These are phyloP conservation scores for Mustela lutreola DNA, from an alignment of 2,113 vertebrate species.

Conservation along the genomic window DNA sequence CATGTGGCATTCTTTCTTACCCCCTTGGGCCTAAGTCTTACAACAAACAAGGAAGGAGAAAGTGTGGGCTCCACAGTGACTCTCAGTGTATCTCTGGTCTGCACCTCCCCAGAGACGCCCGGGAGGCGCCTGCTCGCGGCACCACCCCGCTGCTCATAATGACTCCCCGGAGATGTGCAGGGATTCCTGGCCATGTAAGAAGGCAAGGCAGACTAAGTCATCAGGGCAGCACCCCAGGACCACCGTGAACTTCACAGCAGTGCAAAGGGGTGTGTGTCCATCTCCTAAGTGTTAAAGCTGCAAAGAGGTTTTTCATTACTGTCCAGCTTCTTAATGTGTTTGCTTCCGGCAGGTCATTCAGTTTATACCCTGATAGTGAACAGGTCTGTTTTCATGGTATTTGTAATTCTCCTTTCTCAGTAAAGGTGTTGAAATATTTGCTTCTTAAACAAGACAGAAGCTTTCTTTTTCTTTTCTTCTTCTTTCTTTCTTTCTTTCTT, in stretches of 20 bases:
- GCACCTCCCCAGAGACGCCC: neutral
- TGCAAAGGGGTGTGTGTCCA: neutral
- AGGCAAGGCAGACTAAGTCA: slow-evolving; percentile 42
- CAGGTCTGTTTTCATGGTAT: neutral
- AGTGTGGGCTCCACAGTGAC: slow-evolving; percentile 31
- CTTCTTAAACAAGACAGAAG: too few relatives aligned
- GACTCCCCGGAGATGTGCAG: neutral
- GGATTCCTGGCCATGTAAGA: neutral
- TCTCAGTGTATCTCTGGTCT: neutral
- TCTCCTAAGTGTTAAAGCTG: slow-evolving; percentile 25
- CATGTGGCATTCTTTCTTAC: neutral
- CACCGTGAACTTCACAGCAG: slow-evolving; percentile 11
- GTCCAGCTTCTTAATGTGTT: neutral
- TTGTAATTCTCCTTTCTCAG: slow-evolving; percentile 50
- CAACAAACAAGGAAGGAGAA: slow-evolving; percentile 16
- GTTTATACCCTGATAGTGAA: neutral
- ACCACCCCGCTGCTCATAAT: neutral
- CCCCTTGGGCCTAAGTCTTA: neutral
- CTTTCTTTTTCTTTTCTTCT: too few relatives aligned
- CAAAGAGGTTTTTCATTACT: slow-evolving; percentile 44
- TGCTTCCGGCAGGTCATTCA: slow-evolving; percentile 35
- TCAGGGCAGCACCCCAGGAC: slow-evolving; percentile 6
- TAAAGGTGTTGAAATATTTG: slow-evolving; percentile 40
- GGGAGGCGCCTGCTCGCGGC: neutral
- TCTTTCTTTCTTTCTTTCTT: too few relatives aligned